phyloP scores from a whole-genome alignment of 2,113 vertebrate genomes.

The Seriola rivoliana region DNA sequence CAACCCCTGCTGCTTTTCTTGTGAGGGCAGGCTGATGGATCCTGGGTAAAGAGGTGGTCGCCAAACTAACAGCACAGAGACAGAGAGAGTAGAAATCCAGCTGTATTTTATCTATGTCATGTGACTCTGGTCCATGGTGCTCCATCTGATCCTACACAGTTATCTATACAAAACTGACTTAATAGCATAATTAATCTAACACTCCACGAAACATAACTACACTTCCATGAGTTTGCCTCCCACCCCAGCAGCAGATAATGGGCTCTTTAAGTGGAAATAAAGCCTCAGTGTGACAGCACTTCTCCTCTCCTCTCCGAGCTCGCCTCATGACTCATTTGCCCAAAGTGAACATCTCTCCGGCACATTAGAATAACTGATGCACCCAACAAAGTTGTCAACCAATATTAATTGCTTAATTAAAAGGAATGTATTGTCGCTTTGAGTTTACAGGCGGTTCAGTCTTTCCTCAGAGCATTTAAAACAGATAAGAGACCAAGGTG shows the following conservation, averaged over 20 bases:
- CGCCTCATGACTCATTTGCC: slow-evolving; percentile 63
- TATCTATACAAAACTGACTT: slow-evolving; percentile 21
- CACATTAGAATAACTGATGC: slow-evolving; percentile 75
- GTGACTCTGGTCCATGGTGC: background rate
- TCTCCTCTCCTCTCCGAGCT: slow-evolving; percentile 28
- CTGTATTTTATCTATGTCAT: background rate
- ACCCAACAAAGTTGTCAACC: slow-evolving; percentile 71
- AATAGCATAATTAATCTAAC: slow-evolving; percentile 24
- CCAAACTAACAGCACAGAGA: background rate
- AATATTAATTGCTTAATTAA: slow-evolving; percentile 79
- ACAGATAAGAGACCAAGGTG: slow-evolving; percentile 42
- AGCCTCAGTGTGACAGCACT: slow-evolving; percentile 22
- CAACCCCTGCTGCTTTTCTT: background rate
- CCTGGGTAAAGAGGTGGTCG: background rate
- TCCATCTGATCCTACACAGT: slow-evolving; percentile 5
- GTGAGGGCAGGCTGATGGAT: background rate
- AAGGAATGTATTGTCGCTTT: slow-evolving; percentile 67
- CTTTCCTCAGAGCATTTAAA: slow-evolving; percentile 46
- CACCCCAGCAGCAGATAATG: slow-evolving; percentile 37
- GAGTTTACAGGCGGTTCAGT: slow-evolving; percentile 58
- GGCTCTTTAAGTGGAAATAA: slow-evolving; percentile 44
- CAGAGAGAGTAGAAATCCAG: slow-evolving; percentile 30
- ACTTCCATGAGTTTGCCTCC: slow-evolving; percentile 35
- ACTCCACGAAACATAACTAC: slow-evolving; percentile 28
- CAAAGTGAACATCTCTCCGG: slow-evolving; percentile 61